Base-by-base conservation (phyloP, 2,888 invertebrate species). In the Tricholauxania praeusta region DNA sequence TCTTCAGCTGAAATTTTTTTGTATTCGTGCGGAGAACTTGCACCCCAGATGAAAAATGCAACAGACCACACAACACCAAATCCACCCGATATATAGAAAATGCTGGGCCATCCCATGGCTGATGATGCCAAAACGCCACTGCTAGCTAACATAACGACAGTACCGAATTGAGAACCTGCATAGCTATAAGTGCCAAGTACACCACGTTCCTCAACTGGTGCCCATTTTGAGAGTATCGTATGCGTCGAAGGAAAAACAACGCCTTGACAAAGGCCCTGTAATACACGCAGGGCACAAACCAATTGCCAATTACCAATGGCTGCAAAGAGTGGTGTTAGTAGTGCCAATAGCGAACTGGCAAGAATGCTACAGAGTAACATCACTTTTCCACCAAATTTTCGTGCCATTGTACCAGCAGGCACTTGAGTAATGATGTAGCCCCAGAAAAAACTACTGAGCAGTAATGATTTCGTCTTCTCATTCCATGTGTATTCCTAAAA, bases 131-230 rank as follows among this genome's bases (percentile, higher is more conserved):
- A 88, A 4, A 91, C 87, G 0, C 96, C 96, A n/a, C 94, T 92
- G 28, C 91, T 78, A 28, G 93, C 90, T 81, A 95, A 85, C 79
- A 94, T 92, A 1, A 94, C 82, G 0, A 94, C 93, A 12, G 94
- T 94, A 10, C 96, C 96, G 14, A 95, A 89, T 82, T 94, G 94
- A 12, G 91, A 91, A 64, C 95, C 95, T 65, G 92, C 89, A 83
- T 92, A 92, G 8, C 91, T 90, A 64, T 91, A 91, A 71, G 92
- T 91, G 71, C 91, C 91, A 74, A 94, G 73, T 22, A 80, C 77
- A 2, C 93, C 92, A 70, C 94, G 89, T 82, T 95, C 95, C 1
- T 89, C 85, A 0, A 89, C 88, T 0, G 94, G 94, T 0, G 91
- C 83, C 93, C 93, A 93, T 80, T 91, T 91, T 0, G 93, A 91